Conservation (phyloP, 2,888 invertebrate species). For the Cosmopolites sordidus region DNA sequence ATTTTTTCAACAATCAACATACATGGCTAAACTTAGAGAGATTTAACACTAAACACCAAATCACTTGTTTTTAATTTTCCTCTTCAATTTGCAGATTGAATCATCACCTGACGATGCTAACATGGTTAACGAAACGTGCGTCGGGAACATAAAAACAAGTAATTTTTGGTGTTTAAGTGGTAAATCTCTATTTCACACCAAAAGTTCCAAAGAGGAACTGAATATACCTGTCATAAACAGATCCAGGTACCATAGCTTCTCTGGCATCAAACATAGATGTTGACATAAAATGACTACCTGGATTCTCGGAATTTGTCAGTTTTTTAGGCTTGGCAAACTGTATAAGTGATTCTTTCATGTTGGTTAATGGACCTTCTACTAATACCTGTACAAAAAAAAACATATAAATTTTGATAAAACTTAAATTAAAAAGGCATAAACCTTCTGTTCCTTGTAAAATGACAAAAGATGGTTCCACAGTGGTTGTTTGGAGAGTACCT, state of each 20-base stretch:
- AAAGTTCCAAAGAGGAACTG: too few species aligned
- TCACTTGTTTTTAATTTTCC: too few species aligned
- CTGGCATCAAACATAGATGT: conserved; percentile 95
- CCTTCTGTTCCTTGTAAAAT: conserved; percentile 96
- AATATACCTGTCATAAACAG: conserved; percentile 73
- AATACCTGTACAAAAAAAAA: conserved; percentile 45
- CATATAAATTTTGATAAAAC: neutral
- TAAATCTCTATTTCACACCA: too few species aligned
- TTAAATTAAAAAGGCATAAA: too few species aligned
- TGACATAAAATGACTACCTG: conserved; percentile 96
- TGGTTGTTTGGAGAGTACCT: conserved; percentile 96
- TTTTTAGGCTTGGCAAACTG: conserved; percentile 97
- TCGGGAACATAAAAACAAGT: too few species aligned
- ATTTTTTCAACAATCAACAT: neutral
- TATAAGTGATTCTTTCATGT: conserved; percentile 93
- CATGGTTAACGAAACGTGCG: too few species aligned
- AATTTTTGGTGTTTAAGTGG: too few species aligned
- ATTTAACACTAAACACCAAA: too few species aligned
- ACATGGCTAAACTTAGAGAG: neutral
- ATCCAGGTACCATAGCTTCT: conserved; percentile 91
- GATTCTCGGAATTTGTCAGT: conserved; percentile 88
- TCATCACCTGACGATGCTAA: too few species aligned
- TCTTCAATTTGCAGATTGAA: too few species aligned
- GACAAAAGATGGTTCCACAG: conserved; percentile 97
- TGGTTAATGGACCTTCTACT: conserved; percentile 96